phyloP scores from a whole-genome alignment of 2,888 invertebrate species.

The Cheilosia variabilis region DNA sequence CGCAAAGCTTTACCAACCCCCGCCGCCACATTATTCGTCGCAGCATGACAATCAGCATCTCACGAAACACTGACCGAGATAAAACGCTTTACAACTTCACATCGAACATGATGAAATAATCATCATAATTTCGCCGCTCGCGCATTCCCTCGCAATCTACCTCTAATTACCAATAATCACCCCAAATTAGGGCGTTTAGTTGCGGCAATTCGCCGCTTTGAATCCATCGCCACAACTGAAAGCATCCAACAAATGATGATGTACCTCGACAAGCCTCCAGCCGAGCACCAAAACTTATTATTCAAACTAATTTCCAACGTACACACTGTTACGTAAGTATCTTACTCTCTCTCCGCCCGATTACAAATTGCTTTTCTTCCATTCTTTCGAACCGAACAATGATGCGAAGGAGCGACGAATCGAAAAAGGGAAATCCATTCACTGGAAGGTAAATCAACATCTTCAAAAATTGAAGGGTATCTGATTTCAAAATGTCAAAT shows the following conservation, averaged over 20 bases:
- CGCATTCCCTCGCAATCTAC: constrained; percentile 34
- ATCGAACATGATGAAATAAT: not conserved
- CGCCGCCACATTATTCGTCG: no score
- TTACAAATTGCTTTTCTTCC: not conserved
- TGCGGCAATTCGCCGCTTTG: not conserved
- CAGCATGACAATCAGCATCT: not conserved
- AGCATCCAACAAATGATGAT: constrained; percentile 4
- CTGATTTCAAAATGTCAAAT: no score
- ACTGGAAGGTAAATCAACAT: no score
- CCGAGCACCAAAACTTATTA: not conserved
- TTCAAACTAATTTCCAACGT: not conserved
- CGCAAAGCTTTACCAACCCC: no score
- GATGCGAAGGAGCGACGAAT: not conserved
- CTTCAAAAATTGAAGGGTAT: no score
- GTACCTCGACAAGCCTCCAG: not conserved
- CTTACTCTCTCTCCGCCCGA: not conserved
- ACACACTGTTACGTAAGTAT: not conserved
- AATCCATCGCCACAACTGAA: constrained; percentile 20
- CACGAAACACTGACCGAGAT: not conserved
- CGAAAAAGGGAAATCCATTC: not conserved
- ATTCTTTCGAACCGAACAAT: not conserved
- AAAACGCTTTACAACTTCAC: not conserved
- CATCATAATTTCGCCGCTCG: not conserved
- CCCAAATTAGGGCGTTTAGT: constrained; percentile 32
- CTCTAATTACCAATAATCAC: constrained; percentile 41